Base-by-base conservation (phyloP, 2,888 invertebrate genomes). In the Cabera pusaria region DNA sequence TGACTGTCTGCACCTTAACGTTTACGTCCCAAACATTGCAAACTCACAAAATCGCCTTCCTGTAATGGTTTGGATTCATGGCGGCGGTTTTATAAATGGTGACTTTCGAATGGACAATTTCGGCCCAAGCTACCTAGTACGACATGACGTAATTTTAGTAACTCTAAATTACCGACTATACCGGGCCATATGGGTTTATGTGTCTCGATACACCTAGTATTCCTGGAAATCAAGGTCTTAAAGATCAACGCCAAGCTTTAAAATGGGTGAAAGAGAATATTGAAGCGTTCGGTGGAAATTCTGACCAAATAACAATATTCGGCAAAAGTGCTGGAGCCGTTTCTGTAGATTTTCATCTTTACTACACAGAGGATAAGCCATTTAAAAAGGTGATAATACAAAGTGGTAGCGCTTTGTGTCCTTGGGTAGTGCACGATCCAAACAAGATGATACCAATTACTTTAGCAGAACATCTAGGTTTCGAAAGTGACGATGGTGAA, bases 181-280 rank as follows among this genome's bases (percentile, higher is more conserved):
- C n/a, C n/a, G 76, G 77, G 0, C 66, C 71, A 0, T 81, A 76
- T 27, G 82, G 82, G 1, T 82, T 81, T 31, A 72, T 81, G 70
- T 77, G 77, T 33, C 50, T 79, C 0, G 64, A 72, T 12, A 67
- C 49, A 1, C 57, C 67, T 0, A 56, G 64, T 6, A 49, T 78
- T 5, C 68, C 77, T 0, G 81, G 79, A 0, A 81, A 81, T 35
- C 76, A 78, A 44, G 81, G 78, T 0, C 35, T 82, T 0, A 81
- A 78, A 41, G 81, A 81, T 42, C 80, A 79, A 47, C 29, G 57
- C 2, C 34, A 59, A 20, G 81, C 78, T 1, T 46, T 81, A 5
- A 58, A 64, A 35, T 82, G 80, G 81, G 48, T 81, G 1, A 76
- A 70, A 25, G 46, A 66, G 1, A 72, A 81, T 10, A 79, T 81